These are phyloP conservation scores for Sesamia inferens DNA, from an alignment of 2,888 invertebrate species.

Conservation along the genomic window DNA sequence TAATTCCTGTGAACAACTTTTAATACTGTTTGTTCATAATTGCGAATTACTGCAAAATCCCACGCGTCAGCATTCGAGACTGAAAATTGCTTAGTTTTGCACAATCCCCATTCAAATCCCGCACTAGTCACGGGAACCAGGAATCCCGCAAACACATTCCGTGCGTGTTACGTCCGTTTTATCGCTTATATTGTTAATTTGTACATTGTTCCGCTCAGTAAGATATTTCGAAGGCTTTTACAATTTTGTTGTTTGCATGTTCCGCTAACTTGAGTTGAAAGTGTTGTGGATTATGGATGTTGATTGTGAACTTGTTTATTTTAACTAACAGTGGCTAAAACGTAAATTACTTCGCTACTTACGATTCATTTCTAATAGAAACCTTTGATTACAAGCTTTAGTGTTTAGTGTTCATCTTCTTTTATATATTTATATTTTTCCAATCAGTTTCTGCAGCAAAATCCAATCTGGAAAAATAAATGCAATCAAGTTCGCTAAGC, in stretches of 20 bases:
- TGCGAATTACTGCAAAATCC: conserved; percentile 20
- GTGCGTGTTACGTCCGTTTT: conserved; percentile 46
- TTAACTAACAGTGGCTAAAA: background rate
- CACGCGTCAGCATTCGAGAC: conserved; percentile 35
- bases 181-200: conserved; percentile 58
- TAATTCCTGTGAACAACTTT: conserved; percentile 18
- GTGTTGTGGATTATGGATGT: conserved; percentile 6
- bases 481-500: conserved; percentile 14
- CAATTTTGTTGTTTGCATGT: conserved; percentile 29
- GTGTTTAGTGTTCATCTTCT: too few species aligned
- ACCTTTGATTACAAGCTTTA: too few species aligned
- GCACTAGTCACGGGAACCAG: conserved; percentile 16
- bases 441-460: conserved; percentile 6
- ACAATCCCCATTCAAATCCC: conserved; percentile 45
- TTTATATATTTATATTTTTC: background rate
- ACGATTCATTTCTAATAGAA: background rate
- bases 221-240: conserved; percentile 47
- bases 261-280: conserved; percentile 18
- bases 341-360: background rate
- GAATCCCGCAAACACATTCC: conserved; percentile 52
- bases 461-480: background rate
- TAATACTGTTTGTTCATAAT: conserved; percentile 18
- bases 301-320: background rate
- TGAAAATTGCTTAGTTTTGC: conserved; percentile 59
- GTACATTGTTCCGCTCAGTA: conserved; percentile 51